Conservation (phyloP, 2,113 vertebrate species). For the Castor canadensis region DNA sequence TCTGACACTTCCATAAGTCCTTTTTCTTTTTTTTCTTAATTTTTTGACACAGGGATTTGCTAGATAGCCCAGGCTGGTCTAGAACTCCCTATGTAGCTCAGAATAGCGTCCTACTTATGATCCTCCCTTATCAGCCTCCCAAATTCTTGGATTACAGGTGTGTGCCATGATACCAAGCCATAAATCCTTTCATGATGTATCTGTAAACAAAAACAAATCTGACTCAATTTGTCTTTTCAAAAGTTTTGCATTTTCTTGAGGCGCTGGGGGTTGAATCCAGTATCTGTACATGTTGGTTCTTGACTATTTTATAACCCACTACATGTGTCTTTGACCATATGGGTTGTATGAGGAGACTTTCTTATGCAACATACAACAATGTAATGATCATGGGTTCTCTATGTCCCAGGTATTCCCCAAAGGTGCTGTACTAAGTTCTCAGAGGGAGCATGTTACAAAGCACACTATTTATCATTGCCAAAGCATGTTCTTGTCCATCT, state of each 20-base stretch:
- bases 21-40: no score
- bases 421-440: accelerated
- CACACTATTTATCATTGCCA: accelerated
- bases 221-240: accelerated
- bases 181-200: background rate
- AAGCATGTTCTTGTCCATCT: accelerated
- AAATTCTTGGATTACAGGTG: no score
- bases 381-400: accelerated
- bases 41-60: no score
- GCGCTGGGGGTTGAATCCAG: background rate
- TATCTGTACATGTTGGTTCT: background rate
- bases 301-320: no score
- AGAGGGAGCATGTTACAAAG: accelerated
- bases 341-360: no score
- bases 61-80: no score
- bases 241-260: background rate
- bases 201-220: background rate
- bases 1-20: background rate
- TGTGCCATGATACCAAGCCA: no score
- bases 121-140: no score
- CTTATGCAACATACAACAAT: accelerated
- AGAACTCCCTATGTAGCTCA: no score
- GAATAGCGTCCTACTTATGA: no score
- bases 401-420: accelerated
- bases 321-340: accelerated